Conservation (phyloP, 2,113 vertebrate genomes). For the Sphyrna mokarran region DNA sequence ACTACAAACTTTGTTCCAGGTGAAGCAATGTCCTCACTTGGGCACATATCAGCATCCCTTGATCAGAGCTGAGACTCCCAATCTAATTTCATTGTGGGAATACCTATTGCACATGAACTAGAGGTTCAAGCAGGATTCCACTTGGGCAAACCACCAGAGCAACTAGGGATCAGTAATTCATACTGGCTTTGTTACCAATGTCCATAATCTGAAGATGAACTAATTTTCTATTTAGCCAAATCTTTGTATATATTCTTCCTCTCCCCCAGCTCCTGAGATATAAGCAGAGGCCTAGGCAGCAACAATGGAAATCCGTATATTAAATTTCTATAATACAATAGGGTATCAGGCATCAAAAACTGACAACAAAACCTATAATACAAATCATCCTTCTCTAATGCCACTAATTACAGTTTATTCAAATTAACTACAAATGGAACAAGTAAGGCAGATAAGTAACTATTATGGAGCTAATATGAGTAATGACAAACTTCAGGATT, state of each 20-base stretch:
- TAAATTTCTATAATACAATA: neutral
- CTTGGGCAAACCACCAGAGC: neutral
- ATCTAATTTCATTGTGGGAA: neutral
- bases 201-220: neutral
- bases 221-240: neutral
- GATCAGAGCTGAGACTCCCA: neutral
- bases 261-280: neutral
- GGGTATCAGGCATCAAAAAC: neutral
- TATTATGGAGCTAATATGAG: neutral
- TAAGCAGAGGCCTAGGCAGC: neutral
- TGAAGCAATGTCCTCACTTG: neutral
- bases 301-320: neutral
- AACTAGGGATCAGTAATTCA: neutral
- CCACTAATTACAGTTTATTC: neutral
- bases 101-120: neutral
- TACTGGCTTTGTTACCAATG: neutral
- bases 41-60: too few species aligned
- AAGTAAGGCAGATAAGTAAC: neutral
- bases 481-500: slow-evolving; percentile 4
- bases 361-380: neutral
- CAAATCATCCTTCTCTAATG: neutral
- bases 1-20: neutral
- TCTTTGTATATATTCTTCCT: neutral
- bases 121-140: neutral
- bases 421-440: neutral